Conservation (phyloP, 2,113 vertebrate genomes). For the Vulpes lagopus region DNA sequence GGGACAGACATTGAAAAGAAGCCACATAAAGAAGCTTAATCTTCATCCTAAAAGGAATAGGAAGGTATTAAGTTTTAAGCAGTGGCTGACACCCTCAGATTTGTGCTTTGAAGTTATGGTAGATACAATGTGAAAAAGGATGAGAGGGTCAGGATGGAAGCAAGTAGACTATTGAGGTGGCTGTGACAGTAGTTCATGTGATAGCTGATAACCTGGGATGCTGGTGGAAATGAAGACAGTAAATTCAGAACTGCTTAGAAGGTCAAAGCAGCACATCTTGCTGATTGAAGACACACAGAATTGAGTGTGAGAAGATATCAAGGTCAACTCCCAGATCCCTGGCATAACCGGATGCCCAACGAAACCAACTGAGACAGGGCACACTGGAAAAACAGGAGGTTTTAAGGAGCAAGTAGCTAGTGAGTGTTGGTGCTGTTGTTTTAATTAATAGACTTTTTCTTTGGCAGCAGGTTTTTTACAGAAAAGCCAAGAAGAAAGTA, state of each 20-base stretch:
- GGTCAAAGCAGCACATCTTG: background rate
- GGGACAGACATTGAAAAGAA: background rate
- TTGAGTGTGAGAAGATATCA: background rate
- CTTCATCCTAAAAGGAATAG: background rate
- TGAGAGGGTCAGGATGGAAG: background rate
- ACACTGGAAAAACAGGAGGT: background rate
- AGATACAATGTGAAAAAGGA: background rate
- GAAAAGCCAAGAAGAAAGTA: background rate
- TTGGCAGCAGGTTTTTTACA: background rate
- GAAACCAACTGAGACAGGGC: background rate
- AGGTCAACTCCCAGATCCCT: background rate
- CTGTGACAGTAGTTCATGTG: accelerated
- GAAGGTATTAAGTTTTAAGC: background rate
- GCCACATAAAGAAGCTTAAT: background rate
- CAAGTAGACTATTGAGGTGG: background rate
- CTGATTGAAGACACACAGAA: background rate
- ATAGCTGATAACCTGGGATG: background rate
- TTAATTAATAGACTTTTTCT: background rate
- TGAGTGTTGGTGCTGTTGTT: background rate
- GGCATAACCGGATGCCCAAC: background rate
- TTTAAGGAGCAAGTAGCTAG: background rate
- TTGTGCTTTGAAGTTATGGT: background rate
- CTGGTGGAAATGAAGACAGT: background rate
- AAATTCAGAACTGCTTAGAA: background rate
- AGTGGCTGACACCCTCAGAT: accelerated